phyloP scores from a whole-genome alignment of 2,888 invertebrate species.

The Iselma pallidipennis region DNA sequence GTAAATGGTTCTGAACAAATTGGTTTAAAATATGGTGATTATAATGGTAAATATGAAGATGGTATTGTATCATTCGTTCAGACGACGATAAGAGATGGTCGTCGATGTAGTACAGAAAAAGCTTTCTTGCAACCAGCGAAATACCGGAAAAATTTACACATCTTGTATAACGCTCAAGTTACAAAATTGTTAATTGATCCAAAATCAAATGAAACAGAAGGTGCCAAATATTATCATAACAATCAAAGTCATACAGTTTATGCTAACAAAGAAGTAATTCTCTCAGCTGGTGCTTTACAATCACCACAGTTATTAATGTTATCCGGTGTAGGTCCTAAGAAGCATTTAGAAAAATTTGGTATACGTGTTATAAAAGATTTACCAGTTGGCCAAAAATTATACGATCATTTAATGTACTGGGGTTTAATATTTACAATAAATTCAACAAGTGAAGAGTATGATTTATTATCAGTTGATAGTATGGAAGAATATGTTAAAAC shows the following conservation, averaged over 20 bases:
- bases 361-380: slow-evolving; percentile 66
- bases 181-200: slow-evolving; percentile 71
- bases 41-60: slow-evolving; percentile 65
- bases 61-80: slow-evolving; percentile 70
- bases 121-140: slow-evolving; percentile 66
- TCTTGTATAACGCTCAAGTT: slow-evolving; percentile 65
- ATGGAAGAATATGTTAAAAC: slow-evolving; percentile 46
- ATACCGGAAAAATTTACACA: slow-evolving; percentile 67
- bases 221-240: slow-evolving; percentile 64
- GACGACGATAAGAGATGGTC: slow-evolving; percentile 63
- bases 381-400: slow-evolving; percentile 69
- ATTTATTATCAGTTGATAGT: slow-evolving; percentile 56
- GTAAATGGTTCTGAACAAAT: slow-evolving; percentile 66
- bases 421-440: slow-evolving; percentile 50
- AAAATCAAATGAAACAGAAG: slow-evolving; percentile 70
- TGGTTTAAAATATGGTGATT: slow-evolving; percentile 70
- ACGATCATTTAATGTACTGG: slow-evolving; percentile 65
- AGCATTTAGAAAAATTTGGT: slow-evolving; percentile 61
- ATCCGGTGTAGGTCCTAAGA: slow-evolving; percentile 67
- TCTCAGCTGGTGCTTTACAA: slow-evolving; percentile 85
- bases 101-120: slow-evolving; percentile 68
- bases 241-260: slow-evolving; percentile 53
- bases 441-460: too few species aligned
- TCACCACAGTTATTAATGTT: slow-evolving; percentile 90
- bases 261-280: slow-evolving; percentile 78